Percentiles rank a stretch among this genome's conserved stretches.
Conservation (phyloP, 2,888 invertebrate genomes). For the Mantis religiosa region DNA sequence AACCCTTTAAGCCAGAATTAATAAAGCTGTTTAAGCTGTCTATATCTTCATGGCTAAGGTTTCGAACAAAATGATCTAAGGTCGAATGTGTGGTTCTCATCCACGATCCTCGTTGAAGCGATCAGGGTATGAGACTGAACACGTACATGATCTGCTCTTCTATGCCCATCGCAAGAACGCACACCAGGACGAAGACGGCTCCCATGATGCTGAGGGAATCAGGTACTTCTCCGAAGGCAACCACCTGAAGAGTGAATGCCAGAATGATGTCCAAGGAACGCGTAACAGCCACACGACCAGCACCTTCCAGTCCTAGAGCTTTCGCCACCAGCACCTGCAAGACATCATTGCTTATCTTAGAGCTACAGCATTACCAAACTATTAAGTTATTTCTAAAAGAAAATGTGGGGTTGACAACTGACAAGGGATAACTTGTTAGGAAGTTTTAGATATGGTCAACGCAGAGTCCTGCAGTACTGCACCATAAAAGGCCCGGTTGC, state of each 20-base stretch:
- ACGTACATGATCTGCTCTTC: constrained; percentile 44
- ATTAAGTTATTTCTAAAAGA: too few relatives aligned
- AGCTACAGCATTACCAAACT: too few relatives aligned
- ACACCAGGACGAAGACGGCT: constrained; percentile 43
- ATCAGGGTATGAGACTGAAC: constrained; percentile 43
- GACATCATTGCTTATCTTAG: too few relatives aligned
- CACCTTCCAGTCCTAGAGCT: constrained; percentile 47
- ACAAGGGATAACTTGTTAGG: too few relatives aligned
- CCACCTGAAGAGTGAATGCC: constrained; percentile 44
- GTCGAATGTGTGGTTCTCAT: neutral
- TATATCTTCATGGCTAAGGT: constrained; percentile 46
- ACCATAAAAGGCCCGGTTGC: too few relatives aligned
- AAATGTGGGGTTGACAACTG: too few relatives aligned
- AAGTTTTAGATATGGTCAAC: too few relatives aligned
- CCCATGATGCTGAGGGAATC: constrained; percentile 43
- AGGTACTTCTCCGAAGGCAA: constrained; percentile 45
- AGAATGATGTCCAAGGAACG: constrained; percentile 48
- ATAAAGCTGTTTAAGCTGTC: neutral
- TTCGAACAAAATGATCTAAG: neutral
- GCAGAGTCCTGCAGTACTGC: too few relatives aligned
- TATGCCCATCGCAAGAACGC: constrained; percentile 47
- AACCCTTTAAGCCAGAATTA: neutral
- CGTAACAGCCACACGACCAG: constrained; percentile 48
- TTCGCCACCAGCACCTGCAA: constrained; percentile 45
- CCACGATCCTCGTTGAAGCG: neutral